Conservation (phyloP, 2,113 vertebrate species). For the Pithys albifrons region DNA sequence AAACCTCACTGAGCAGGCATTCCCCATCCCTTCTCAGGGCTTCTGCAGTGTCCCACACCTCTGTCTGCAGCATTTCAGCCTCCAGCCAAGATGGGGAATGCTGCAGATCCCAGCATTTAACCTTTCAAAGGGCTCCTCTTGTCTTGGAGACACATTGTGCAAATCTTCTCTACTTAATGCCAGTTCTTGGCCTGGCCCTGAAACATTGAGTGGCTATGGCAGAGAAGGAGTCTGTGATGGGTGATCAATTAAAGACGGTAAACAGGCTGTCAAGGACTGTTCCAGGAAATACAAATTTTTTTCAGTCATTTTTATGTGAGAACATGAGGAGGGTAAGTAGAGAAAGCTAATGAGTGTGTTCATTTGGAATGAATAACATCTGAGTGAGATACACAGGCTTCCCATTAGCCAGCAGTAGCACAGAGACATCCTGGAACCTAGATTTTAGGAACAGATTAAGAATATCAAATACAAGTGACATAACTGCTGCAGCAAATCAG, state of each 20-base stretch:
- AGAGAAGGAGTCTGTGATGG: not conserved
- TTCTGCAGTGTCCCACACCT: not conserved
- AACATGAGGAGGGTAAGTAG: constrained; percentile 17
- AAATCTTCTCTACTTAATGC: not conserved
- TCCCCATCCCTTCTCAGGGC: not conserved
- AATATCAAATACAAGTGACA: not conserved
- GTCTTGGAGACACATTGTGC: not conserved
- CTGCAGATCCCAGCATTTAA: not conserved
- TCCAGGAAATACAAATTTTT: constrained; percentile 49
- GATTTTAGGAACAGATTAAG: not conserved
- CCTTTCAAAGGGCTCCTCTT: constrained; percentile 17
- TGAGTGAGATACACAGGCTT: constrained; percentile 3
- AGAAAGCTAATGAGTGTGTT: constrained; percentile 34
- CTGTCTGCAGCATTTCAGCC: not conserved
- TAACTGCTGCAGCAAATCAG: not conserved
- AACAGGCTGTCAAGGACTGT: constrained; percentile 42
- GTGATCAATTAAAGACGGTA: constrained; percentile 53
- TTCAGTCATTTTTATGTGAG: constrained; percentile 40
- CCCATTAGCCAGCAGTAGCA: not conserved
- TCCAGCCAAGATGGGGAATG: not conserved
- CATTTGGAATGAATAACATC: constrained; percentile 9
- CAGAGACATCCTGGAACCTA: not conserved
- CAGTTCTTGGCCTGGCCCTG: not conserved
- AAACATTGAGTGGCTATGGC: constrained; percentile 11
- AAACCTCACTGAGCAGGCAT: not conserved